A percentile compares a stretch with the other conserved stretches of the same genome.
phyloP scores from a whole-genome alignment of 2,888 invertebrate species.

The Thera obeliscata region DNA sequence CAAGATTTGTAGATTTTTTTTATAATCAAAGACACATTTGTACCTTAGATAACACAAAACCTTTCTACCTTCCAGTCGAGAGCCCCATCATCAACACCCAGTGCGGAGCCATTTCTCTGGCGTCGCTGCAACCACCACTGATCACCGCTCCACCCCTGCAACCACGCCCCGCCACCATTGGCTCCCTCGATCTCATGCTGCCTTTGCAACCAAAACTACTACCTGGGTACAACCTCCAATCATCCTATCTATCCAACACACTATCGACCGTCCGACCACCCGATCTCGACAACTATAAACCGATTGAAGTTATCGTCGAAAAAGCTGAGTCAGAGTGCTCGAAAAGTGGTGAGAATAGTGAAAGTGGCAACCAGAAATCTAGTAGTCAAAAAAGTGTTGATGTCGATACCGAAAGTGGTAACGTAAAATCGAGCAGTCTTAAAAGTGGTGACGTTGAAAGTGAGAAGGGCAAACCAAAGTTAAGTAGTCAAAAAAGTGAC shows the following conservation, averaged over 20 bases:
- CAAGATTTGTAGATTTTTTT: no score
- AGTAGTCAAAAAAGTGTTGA: slow-evolving; percentile 10
- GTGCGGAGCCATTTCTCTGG: slow-evolving; percentile 77
- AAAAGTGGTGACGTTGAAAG: not conserved
- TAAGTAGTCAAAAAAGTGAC: slow-evolving; percentile 31
- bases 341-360: slow-evolving; percentile 17
- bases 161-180: slow-evolving; percentile 89
- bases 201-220: slow-evolving; percentile 89
- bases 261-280: slow-evolving; percentile 80
- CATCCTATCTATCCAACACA: slow-evolving; percentile 79
- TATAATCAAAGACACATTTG: no score
- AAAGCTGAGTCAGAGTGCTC: slow-evolving; percentile 43
- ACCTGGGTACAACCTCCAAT: slow-evolving; percentile 82
- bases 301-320: slow-evolving; percentile 69
- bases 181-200: slow-evolving; percentile 87
- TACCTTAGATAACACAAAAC: slow-evolving; percentile 4
- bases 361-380: slow-evolving; percentile 37
- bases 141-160: slow-evolving; percentile 86
- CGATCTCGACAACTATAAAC: slow-evolving; percentile 64
- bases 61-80: slow-evolving; percentile 81
- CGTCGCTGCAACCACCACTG: slow-evolving; percentile 81
- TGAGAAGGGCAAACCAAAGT: slow-evolving; percentile 1
- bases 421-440: not conserved
- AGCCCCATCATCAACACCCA: slow-evolving; percentile 80
- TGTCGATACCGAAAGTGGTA: not conserved